Percentiles rank a stretch among this genome's conserved stretches.
phyloP scores from a whole-genome alignment of 92 coral and sea anemone species.

The Bergia sp. region DNA sequence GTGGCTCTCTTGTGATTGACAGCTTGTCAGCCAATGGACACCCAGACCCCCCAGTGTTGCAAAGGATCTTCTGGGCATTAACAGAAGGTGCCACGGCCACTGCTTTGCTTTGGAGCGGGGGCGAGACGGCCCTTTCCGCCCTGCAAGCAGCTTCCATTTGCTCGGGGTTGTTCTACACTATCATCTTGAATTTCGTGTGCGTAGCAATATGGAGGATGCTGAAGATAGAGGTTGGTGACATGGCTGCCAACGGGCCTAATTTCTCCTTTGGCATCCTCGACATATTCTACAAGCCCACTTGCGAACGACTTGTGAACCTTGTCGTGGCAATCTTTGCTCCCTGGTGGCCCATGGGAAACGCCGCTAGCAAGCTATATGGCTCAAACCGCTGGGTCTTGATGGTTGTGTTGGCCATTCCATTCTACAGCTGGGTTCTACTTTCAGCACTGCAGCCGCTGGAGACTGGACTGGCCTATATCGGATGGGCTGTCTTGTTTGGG shows the following conservation, averaged over 20 bases:
- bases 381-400: constrained; percentile 47
- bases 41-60: too few species aligned
- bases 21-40: too few species aligned
- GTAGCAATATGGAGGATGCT: constrained; percentile 79
- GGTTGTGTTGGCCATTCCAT: constrained; percentile 65
- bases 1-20: too few species aligned
- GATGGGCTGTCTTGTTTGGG: constrained; percentile 60
- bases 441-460: constrained; percentile 53
- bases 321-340: constrained; percentile 69
- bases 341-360: constrained; percentile 11
- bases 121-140: constrained; percentile 61
- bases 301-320: constrained; percentile 35
- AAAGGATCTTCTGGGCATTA: constrained; percentile 15
- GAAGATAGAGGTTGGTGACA: constrained; percentile 74
- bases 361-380: constrained; percentile 61
- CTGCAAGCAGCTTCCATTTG: constrained; percentile 74
- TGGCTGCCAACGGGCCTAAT: constrained; percentile 70
- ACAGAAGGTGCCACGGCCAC: constrained; percentile 24
- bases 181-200: constrained; percentile 73
- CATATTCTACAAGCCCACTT: constrained; percentile 50
- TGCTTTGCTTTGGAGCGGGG: constrained; percentile 71
- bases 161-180: constrained; percentile 72
- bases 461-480: constrained; percentile 61
- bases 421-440: constrained; percentile 69
- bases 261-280: constrained; percentile 65